phyloP scores from a whole-genome alignment of 2,797 vertebrate species.

The Margarornis squamiger region DNA sequence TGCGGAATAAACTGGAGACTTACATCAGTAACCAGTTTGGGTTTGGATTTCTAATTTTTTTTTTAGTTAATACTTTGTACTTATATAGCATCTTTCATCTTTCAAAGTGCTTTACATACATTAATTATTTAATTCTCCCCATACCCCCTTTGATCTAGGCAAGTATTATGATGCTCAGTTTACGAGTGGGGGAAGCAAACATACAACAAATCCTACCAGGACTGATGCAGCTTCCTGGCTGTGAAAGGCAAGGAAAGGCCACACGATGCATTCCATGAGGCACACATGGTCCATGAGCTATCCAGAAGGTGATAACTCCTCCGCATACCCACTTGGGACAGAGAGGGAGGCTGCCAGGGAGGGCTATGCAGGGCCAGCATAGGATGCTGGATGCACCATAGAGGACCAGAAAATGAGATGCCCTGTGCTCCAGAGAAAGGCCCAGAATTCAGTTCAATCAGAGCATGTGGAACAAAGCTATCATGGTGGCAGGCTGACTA shows the following conservation, averaged over 20 bases:
- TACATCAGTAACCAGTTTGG: background rate
- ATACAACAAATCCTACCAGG: background rate
- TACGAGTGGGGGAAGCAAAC: conserved; percentile 24
- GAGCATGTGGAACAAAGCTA: background rate
- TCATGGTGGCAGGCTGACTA: background rate
- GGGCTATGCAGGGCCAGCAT: background rate
- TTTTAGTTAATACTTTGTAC: conserved; percentile 56
- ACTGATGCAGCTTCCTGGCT: fast-evolving
- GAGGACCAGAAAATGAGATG: background rate
- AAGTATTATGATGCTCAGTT: conserved; percentile 24
- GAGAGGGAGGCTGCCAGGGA: background rate
- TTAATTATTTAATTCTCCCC: conserved; percentile 57
- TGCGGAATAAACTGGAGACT: background rate
- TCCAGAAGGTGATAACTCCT: background rate
- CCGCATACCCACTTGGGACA: background rate
- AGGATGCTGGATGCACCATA: background rate
- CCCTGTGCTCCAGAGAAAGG: background rate
- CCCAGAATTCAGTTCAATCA: background rate
- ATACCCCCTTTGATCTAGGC: conserved; percentile 50
- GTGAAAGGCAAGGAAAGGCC: background rate
- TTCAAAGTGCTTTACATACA: conserved; percentile 61
- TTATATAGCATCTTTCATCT: conserved; percentile 65
- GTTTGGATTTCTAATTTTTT: background rate
- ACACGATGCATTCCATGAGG: background rate
- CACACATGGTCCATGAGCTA: background rate